Percentiles rank a stretch among this genome's conserved stretches.
These are phyloP conservation scores for Colistium nudipinnis DNA, from an alignment of 2,113 vertebrate species.

Conservation along the genomic window DNA sequence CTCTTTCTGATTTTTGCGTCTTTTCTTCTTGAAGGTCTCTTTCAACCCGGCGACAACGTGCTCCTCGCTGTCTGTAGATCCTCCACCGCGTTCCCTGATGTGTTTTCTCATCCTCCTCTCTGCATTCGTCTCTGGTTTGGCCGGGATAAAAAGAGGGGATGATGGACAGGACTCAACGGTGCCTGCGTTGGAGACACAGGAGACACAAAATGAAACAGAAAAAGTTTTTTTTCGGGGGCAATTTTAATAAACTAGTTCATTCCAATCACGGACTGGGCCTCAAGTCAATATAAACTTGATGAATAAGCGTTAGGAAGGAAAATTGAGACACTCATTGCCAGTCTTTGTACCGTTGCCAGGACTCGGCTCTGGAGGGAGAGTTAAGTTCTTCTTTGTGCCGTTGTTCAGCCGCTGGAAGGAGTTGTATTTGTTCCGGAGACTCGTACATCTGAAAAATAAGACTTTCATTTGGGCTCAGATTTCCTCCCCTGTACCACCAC, in stretches of 20 bases:
- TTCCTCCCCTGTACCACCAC: constrained; percentile 28
- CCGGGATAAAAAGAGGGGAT: constrained; percentile 78
- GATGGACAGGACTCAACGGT: constrained; percentile 68
- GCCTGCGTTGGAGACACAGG: constrained; percentile 47
- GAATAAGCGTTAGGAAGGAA: constrained; percentile 66
- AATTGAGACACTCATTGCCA: constrained; percentile 56
- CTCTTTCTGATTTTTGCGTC: constrained; percentile 50
- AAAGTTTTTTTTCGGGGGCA: constrained; percentile 19
- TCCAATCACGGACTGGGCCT: constrained; percentile 44
- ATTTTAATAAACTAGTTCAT: constrained; percentile 36
- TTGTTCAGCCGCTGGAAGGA: constrained; percentile 74
- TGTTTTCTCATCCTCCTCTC: constrained; percentile 56
- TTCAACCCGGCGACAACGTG: constrained; percentile 30
- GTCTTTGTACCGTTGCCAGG: constrained; percentile 68
- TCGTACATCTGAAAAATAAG: constrained; percentile 73
- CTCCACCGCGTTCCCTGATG: constrained; percentile 34
- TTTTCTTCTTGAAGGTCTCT: constrained; percentile 61
- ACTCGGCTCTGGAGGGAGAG: constrained; percentile 53
- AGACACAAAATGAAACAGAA: constrained; percentile 21
- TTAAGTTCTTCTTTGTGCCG: constrained; percentile 62
- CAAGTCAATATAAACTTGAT: constrained; percentile 50
- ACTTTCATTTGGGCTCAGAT: constrained; percentile 46
- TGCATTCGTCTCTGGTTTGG: constrained; percentile 65
- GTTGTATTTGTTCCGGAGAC: constrained; percentile 71
- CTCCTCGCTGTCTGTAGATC: constrained; percentile 78